phyloP scores from a whole-genome alignment of 1,140 invertebrate species.

The Arctopsyche grandis region DNA sequence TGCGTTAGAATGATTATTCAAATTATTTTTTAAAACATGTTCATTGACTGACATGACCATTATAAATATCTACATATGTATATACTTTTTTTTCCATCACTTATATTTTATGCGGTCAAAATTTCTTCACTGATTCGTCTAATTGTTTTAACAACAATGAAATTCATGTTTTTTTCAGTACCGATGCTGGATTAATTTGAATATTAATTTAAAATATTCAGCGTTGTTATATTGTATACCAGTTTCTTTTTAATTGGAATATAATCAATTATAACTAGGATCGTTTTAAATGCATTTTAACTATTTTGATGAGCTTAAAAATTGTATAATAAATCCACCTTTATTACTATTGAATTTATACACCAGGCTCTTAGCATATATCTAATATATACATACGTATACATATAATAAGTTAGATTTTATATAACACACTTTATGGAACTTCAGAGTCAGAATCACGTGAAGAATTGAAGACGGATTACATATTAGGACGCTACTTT shows the following conservation, averaged over 20 bases:
- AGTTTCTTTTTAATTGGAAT: background rate
- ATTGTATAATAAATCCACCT: too few relatives aligned
- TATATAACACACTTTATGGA: too few relatives aligned
- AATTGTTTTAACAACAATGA: constrained; percentile 38
- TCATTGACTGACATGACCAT: constrained; percentile 3
- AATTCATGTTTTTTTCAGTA: background rate
- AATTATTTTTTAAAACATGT: background rate
- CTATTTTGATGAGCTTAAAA: background rate
- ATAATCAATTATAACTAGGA: background rate
- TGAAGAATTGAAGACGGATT: too few relatives aligned
- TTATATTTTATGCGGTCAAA: background rate
- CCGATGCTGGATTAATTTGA: background rate
- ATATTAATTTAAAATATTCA: constrained; percentile 28
- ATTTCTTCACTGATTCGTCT: constrained; percentile 17
- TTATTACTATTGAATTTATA: too few relatives aligned
- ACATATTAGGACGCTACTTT: too few relatives aligned
- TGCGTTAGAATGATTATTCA: constrained; percentile 13
- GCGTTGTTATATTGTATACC: background rate
- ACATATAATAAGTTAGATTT: too few relatives aligned
- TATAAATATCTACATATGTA: too few relatives aligned
- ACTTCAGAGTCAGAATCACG: too few relatives aligned
- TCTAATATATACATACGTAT: too few relatives aligned
- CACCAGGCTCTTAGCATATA: too few relatives aligned
- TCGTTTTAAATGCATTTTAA: background rate
- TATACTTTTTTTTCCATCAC: background rate